Base-by-base conservation (phyloP, 1,140 invertebrate genomes). In the Orchesella cincta region DNA sequence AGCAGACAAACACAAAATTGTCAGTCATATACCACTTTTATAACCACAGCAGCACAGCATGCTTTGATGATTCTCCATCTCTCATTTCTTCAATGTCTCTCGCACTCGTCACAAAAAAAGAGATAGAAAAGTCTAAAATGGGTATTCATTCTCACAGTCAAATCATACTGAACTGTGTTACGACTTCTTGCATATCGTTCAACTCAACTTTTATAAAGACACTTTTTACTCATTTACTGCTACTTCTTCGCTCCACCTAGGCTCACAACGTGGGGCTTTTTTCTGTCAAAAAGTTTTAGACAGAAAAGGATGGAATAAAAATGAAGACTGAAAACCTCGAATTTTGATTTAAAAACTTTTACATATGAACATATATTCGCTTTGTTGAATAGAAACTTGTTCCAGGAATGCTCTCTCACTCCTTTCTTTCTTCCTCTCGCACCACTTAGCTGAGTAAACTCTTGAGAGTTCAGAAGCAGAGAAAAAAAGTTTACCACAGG, bases 261-360 rank as follows among this genome's bases (percentile, higher is more conserved):
- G 12, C 54, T 23, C 54, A 57, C 54, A 57, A 57, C n/a, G 54
- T 57, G 54, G 54, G 26, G 14, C 26, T 57, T 57, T 57, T 57
- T 57, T 57, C 54, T 57, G 54, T 57, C 54, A 57, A 57, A n/a
- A 57, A 57, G 54, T 57, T 57, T 57, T 57, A 23, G 54, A 57
- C 54, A 57, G 54, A 57, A 57, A 57, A 57, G 54, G 54, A 16
- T 57, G 54, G 54, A 57, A 57, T 57, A 57, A 57, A 57, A 26
- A 57, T 57, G 54, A 57, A 57, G 54, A 57, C 54, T 57, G 54
- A 57, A 57, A 57, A 57, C 54, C 54, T 57, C 54, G 26, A 57
- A 57, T 57, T 57, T 57, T 57, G 54, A 57, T 57, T 57, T 57
- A 57, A 57, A 57, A 57, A 23, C n/a, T 57, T 57, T 57, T 57